Evolutionary conservation across 37 sponge, comb jelly and placozoan genomes (phyloP), one percentile per base, ranked within the genome.

Genomic region (Chondrosia reniformis): DNA sequence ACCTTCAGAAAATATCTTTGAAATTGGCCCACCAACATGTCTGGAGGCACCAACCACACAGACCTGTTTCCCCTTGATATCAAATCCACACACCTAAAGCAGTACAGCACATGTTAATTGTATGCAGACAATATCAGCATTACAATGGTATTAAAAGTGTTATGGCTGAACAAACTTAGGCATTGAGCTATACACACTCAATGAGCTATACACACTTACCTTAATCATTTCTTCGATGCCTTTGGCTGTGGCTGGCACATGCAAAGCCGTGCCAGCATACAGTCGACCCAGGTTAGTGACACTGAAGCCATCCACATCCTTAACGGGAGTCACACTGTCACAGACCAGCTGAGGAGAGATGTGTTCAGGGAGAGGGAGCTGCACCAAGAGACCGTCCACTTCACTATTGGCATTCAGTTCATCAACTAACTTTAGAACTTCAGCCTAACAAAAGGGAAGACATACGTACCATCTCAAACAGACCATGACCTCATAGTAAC

Each of bases 251-350:
- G 72, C 72, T 10, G 72, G 72, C 2, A 69, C 72, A 37, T 69
- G 43, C n/a, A 31, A 24, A n/a, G 43, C 19, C 1, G 44, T 8
- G 39, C 54, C 54, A 19, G 39, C 57, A 76, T 57, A 49, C 1
- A 78, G 34, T 63, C 66, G 19, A 45, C 93, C 93, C 67, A 92
- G 74, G 76, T 92, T 92, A 24, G 56, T 4, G 10, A 84, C 30
- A 56, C 82, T 77, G 76, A 89, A 93, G 7, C 90, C 94, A 77
- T 93, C 94, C 21, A 93, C 94, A 62, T 93, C 94, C 39, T 93
- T 93, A 28, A 33, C 25, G 2, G 94, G 87, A 9, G 22, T 7
- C 13, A 93, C 84, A 33, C 86, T 75, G 34, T 93, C 61, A 34
- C 84, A 83, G 43, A 93, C 74, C 9, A 67, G 57, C 33, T 78